Percentiles rank a stretch among this genome's conserved stretches.
Conservation (phyloP, 2,113 vertebrate species). For the Lepus americanus region DNA sequence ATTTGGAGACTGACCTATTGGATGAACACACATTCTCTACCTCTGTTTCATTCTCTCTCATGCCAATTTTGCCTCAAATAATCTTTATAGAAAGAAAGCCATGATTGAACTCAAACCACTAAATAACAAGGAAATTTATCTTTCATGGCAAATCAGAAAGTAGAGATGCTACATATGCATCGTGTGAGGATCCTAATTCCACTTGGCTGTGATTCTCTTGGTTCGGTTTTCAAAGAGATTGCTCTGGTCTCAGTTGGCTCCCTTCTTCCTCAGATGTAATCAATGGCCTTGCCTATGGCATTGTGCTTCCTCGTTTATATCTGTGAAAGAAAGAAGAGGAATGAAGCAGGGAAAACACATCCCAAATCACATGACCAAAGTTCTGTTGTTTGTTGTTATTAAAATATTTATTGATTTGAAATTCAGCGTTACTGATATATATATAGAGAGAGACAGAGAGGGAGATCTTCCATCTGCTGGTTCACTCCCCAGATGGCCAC, state of each 20-base stretch:
- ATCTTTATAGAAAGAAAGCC: too few species aligned
- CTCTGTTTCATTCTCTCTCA: too few species aligned
- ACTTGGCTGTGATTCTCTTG: background rate
- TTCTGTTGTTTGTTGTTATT: too few species aligned
- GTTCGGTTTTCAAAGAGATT: background rate
- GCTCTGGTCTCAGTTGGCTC: background rate
- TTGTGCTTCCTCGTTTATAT: background rate
- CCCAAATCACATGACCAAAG: background rate
- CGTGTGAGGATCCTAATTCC: background rate
- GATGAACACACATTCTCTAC: too few species aligned
- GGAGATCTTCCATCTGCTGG: too few species aligned
- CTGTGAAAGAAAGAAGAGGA: background rate
- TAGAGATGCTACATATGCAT: too few species aligned
- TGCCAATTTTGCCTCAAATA: too few species aligned
- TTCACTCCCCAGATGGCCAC: too few species aligned
- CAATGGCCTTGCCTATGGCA: background rate
- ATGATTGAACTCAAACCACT: background rate
- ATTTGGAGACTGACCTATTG: too few species aligned
- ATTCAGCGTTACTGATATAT: too few species aligned
- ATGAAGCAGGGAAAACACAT: background rate
- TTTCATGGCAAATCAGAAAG: background rate
- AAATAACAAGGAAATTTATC: background rate
- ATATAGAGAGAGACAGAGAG: too few species aligned
- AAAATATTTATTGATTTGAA: too few species aligned
- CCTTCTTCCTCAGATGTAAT: background rate